Base-by-base conservation (phyloP, 2,888 invertebrate species). In the Thelaira solivaga region DNA sequence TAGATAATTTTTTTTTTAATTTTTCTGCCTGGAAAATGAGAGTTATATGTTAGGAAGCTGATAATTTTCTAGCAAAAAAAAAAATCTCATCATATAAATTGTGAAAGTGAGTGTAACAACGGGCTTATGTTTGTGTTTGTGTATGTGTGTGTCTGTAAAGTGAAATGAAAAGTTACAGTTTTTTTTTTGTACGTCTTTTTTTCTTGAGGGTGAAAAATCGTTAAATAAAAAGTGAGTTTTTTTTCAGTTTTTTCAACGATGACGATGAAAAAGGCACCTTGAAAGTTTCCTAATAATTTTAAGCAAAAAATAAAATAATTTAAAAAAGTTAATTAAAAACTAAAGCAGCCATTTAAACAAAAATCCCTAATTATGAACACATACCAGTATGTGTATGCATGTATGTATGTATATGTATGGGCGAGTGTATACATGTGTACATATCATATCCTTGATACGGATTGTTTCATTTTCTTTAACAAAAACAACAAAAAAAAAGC, bases 151-250 rank as follows among this genome's bases (percentile, higher is more conserved):
- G 41, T 39, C 26, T 75, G 76, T 34, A 57, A 69, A 78, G 49
- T 72, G 71, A 74, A 77, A 77, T 71, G 68, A 72, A 78, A 76
- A 72, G 80, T 78, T 78, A 65, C 69, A 69, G n/a, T n/a, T n/a
- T n/a, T n/a, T 64, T 45, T 69, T 59, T 61, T 68, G 64, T 72
- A 61, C 61, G 51, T 74, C 11, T 36, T 59, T 57, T 71, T 61
- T 53, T 49, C 64, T 74, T 78, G 78, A 78, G 78, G 78, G 78
- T 74, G 78, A 78, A 78, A 78, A 78, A 78, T 78, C 78, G 78
- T 78, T 78, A 78, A 78, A 78, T 69, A 74, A 74, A 78, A 78
- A 78, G 78, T 74, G 78, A 78, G 74, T 69, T 78, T 73, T 51
- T 72, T 47, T 39, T 4, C 6, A 8, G 16, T 57, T 16, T 8